These are phyloP conservation scores for Phaethon lepturus DNA, from an alignment of 2,113 vertebrate species.

Conservation along the genomic window DNA sequence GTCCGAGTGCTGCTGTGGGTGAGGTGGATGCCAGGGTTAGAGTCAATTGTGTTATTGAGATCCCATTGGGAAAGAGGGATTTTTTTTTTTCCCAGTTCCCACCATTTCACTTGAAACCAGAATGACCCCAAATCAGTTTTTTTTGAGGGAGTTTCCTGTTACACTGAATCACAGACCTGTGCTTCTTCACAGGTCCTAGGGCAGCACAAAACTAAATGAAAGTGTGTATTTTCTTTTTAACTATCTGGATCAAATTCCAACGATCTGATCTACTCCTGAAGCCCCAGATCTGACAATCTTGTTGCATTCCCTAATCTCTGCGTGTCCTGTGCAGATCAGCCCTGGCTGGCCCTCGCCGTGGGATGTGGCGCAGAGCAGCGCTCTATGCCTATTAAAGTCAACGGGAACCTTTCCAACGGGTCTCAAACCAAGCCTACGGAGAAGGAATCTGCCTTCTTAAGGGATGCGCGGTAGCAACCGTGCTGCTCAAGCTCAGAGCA, in stretches of 20 bases:
- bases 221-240: neutral
- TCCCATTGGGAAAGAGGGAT: accelerated
- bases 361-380: accelerated
- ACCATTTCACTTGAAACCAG: neutral
- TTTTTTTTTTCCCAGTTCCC: neutral
- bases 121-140: neutral
- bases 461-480: neutral
- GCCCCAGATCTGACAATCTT: accelerated
- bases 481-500: neutral
- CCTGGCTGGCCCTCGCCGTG: accelerated
- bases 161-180: neutral
- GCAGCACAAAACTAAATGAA: neutral
- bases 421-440: neutral
- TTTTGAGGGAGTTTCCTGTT: neutral
- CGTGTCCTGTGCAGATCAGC: accelerated
- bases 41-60: accelerated
- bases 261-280: accelerated
- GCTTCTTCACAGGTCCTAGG: neutral
- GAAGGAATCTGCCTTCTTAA: slow-evolving; percentile 7
- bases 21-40: neutral
- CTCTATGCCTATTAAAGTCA: neutral
- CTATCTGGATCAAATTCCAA: neutral
- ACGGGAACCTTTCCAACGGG: neutral
- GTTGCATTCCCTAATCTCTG: neutral
- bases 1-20: neutral